Evolutionary conservation across 2,113 vertebrate genomes (phyloP).

Genomic region (Urocynchramus pylzowi): DNA sequence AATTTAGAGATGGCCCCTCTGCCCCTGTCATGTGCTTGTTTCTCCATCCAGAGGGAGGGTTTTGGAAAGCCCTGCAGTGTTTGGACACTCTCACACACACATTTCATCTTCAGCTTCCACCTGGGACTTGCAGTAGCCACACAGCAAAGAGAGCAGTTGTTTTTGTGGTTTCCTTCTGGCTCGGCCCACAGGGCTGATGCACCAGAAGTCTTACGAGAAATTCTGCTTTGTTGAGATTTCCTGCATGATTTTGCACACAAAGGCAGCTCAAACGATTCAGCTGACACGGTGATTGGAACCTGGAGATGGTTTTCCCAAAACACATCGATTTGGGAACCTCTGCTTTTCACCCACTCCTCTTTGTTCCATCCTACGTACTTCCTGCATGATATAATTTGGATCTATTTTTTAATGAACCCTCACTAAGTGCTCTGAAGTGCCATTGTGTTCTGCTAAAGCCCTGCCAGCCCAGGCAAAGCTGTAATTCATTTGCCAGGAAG

Average conservation of each 20-base stretch:
- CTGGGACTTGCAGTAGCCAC: conserved; percentile 24
- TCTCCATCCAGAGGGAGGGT: background rate
- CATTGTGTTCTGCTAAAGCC: background rate
- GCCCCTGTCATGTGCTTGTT: background rate
- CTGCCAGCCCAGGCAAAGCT: background rate
- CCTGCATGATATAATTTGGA: background rate
- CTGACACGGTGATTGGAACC: conserved; percentile 51
- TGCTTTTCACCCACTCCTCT: conserved; percentile 53
- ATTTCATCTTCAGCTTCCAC: conserved; percentile 16
- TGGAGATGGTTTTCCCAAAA: conserved; percentile 28
- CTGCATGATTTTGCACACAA: conserved; percentile 32
- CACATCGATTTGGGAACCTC: conserved; percentile 22
- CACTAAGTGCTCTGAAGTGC: background rate
- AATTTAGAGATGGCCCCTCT: background rate
- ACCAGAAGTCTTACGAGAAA: conserved; percentile 51
- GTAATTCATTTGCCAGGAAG: background rate
- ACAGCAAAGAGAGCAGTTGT: conserved; percentile 10
- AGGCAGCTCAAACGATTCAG: background rate
- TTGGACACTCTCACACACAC: background rate
- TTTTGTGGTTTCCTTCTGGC: conserved; percentile 60
- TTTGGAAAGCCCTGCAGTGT: background rate
- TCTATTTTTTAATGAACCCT: background rate
- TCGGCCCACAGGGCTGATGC: background rate
- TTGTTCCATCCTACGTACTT: conserved; percentile 15
- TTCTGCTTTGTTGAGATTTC: conserved; percentile 58